A percentile compares a stretch with the other conserved stretches of the same genome.
Evolutionary conservation across 2,888 invertebrate species (phyloP).

Genomic region (Drosophila differens): DNA sequence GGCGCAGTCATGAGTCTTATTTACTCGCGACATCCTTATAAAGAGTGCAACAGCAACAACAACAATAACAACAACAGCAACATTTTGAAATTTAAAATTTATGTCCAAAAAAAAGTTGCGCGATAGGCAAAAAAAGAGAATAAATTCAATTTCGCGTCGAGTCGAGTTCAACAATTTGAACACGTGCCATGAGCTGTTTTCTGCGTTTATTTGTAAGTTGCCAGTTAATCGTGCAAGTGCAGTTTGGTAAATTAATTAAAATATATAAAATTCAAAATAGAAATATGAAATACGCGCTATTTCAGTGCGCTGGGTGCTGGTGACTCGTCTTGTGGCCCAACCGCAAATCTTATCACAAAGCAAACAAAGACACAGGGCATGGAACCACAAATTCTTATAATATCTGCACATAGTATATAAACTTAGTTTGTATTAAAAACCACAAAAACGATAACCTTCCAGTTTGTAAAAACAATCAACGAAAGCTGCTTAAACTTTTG

Average conservation of each 20-base stretch:
- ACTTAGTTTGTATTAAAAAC: not conserved
- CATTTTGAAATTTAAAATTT: slow-evolving; percentile 36
- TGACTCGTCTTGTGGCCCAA: slow-evolving; percentile 40
- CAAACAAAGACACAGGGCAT: slow-evolving; percentile 43
- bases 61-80: slow-evolving; percentile 1
- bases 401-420: not conserved
- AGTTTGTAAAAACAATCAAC: not conserved
- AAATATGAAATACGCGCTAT: not conserved
- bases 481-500: not conserved
- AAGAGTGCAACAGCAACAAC: slow-evolving; percentile 31
- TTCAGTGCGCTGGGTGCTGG: slow-evolving; percentile 12
- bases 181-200: slow-evolving; percentile 74
- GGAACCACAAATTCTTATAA: slow-evolving; percentile 9
- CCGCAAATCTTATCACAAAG: slow-evolving; percentile 53
- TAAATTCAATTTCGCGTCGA: slow-evolving; percentile 2
- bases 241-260: slow-evolving; percentile 3
- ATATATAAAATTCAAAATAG: not conserved
- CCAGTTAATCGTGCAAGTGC: slow-evolving; percentile 12
- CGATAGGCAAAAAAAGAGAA: slow-evolving; percentile 41
- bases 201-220: slow-evolving; percentile 76
- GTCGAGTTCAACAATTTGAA: slow-evolving; percentile 35
- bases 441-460: not conserved
- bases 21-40: slow-evolving; percentile 59
- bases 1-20: slow-evolving; percentile 49
- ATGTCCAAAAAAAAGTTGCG: slow-evolving; percentile 27